phyloP scores from a whole-genome alignment of 2,888 invertebrate genomes.

The Machimus rusticus region DNA sequence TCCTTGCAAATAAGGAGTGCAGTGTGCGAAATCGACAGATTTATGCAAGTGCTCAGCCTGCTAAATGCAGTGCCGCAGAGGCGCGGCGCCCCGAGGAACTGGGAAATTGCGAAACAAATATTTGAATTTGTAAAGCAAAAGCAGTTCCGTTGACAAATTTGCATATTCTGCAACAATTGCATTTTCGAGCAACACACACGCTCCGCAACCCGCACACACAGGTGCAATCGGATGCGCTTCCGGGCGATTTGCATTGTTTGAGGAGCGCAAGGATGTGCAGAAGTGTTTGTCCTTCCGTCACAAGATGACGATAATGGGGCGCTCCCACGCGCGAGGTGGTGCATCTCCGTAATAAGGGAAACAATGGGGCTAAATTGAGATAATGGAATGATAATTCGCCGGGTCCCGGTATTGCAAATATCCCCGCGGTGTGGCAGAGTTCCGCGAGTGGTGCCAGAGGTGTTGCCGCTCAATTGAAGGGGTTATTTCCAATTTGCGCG shows the following conservation, averaged over 20 bases:
- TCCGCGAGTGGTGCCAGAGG: background rate
- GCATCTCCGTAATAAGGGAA: background rate
- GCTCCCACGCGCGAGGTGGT: background rate
- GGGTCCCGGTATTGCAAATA: background rate
- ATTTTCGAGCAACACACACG: constrained; percentile 25
- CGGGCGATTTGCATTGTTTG: constrained; percentile 29
- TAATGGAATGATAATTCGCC: constrained; percentile 20
- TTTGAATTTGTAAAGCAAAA: constrained; percentile 38
- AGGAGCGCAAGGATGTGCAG: constrained; percentile 1
- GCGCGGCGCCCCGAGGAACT: background rate
- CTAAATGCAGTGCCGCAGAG: constrained; percentile 24
- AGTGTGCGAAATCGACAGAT: background rate
- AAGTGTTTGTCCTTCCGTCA: constrained; percentile 25
- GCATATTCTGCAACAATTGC: constrained; percentile 39
- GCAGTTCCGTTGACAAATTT: constrained; percentile 42
- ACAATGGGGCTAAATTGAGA: constrained; percentile 5
- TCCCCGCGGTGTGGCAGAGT: background rate
- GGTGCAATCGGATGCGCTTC: constrained; percentile 23
- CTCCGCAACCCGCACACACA: background rate
- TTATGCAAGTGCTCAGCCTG: constrained; percentile 2
- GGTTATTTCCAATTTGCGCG: background rate
- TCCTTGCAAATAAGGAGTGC: constrained; percentile 17
- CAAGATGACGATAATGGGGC: constrained; percentile 6
- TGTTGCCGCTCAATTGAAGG: background rate
- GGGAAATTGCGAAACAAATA: constrained; percentile 36